These are phyloP conservation scores for Noctua janthe DNA, from an alignment of 2,888 invertebrate genomes.

Conservation along the genomic window DNA sequence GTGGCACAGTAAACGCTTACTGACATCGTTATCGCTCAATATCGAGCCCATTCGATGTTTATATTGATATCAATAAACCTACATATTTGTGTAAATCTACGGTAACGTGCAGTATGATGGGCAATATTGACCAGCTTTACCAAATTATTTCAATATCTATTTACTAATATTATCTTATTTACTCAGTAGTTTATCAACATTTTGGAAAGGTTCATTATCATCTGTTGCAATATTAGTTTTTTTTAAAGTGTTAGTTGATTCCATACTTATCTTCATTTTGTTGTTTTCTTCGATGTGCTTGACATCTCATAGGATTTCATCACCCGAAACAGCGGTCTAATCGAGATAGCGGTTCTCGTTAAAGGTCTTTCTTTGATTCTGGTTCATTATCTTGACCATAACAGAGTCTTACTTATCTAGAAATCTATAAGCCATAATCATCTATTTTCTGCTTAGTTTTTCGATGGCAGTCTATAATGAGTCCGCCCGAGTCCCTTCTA, in stretches of 20 bases:
- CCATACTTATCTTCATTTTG: neutral
- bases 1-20: conserved; percentile 46
- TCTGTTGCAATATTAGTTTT: neutral
- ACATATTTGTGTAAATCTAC: conserved; percentile 31
- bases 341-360: neutral
- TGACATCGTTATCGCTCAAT: conserved; percentile 56
- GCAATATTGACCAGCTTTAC: conserved; percentile 11
- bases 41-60: conserved; percentile 45
- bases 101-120: neutral
- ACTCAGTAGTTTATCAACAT: neutral
- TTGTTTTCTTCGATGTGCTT: neutral
- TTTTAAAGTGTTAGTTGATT: neutral
- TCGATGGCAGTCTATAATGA: neutral
- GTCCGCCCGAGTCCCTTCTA: neutral
- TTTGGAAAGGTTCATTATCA: conserved; percentile 20
- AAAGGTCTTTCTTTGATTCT: neutral
- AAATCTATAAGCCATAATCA: neutral
- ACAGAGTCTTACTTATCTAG: neutral
- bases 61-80: conserved; percentile 36
- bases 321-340: neutral
- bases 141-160: neutral
- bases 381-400: neutral
- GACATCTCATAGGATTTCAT: neutral
- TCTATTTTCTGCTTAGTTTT: neutral
- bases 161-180: conserved; percentile 26